Evolutionary conservation across 2,797 vertebrate species (phyloP).

Genomic region (Anabas testudineus): DNA sequence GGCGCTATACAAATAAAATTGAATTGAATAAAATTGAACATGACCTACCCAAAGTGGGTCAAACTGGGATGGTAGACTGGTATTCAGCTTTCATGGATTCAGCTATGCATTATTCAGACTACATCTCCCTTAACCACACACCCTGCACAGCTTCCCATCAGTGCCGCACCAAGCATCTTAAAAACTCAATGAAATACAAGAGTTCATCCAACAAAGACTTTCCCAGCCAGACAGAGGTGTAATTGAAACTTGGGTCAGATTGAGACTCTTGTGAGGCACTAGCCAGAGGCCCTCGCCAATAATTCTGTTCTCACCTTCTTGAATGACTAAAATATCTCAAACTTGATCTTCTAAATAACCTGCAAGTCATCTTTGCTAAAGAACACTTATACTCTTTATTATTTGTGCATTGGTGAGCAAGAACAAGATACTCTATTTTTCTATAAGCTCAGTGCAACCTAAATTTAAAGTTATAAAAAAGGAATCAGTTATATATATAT

Average conservation of each 20-base stretch:
- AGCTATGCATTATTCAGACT: slow-evolving; percentile 70
- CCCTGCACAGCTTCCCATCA: slow-evolving; percentile 45
- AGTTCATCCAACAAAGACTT: slow-evolving; percentile 57
- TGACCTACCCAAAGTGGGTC: slow-evolving; percentile 60
- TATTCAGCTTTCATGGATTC: slow-evolving; percentile 18
- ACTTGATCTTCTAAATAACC: slow-evolving; percentile 2
- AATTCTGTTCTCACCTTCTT: slow-evolving; percentile 9
- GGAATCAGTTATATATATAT: too few species aligned
- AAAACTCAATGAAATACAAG: slow-evolving; percentile 57
- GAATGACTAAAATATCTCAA: slow-evolving; percentile 2
- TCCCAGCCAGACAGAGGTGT: slow-evolving; percentile 37
- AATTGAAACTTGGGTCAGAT: slow-evolving; percentile 51
- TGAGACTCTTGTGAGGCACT: slow-evolving; percentile 14
- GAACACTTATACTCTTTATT: not conserved
- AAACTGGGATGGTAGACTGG: slow-evolving; percentile 30
- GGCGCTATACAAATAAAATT: too few species aligned
- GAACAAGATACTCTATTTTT: not conserved
- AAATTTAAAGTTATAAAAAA: slow-evolving; percentile 37
- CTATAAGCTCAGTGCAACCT: not conserved
- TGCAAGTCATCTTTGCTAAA: slow-evolving; percentile 6
- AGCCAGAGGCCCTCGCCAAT: not conserved
- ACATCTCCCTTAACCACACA: slow-evolving; percentile 39
- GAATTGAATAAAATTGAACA: slow-evolving; percentile 38
- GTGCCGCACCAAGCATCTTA: slow-evolving; percentile 32
- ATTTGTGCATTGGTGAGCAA: not conserved